Evolutionary conservation across 2,888 invertebrate species (phyloP).

Genomic region (Dasypolia templi): DNA sequence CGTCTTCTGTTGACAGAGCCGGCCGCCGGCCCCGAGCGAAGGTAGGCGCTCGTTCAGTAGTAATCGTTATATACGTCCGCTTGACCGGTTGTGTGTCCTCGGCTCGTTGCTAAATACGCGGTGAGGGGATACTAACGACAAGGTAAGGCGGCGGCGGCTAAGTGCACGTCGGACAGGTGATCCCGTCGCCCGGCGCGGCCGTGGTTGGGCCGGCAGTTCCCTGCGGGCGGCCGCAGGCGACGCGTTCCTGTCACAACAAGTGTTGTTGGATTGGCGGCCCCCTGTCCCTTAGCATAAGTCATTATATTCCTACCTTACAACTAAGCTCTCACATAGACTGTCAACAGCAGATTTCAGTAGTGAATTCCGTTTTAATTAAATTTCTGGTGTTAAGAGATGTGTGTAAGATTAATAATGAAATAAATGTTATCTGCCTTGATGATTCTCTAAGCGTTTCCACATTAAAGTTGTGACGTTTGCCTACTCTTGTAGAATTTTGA

Average conservation of each 20-base stretch:
- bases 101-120: slow-evolving; percentile 74
- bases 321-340: slow-evolving; percentile 73
- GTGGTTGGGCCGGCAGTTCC: slow-evolving; percentile 91
- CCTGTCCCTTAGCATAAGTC: slow-evolving; percentile 81
- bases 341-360: slow-evolving; percentile 73
- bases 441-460: slow-evolving; percentile 87
- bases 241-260: slow-evolving; percentile 85
- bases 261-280: slow-evolving; percentile 91
- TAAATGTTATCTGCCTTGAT: slow-evolving; percentile 87
- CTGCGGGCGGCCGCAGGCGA: slow-evolving; percentile 87
- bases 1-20: slow-evolving; percentile 82
- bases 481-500: slow-evolving; percentile 90
- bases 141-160: slow-evolving; percentile 70
- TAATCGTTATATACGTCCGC: slow-evolving; percentile 71
- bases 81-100: slow-evolving; percentile 76
- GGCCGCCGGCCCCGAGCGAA: slow-evolving; percentile 68
- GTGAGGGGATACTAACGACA: slow-evolving; percentile 75
- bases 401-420: slow-evolving; percentile 81
- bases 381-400: slow-evolving; percentile 81
- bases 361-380: slow-evolving; percentile 70
- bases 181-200: slow-evolving; percentile 71
- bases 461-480: slow-evolving; percentile 89
- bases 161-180: slow-evolving; percentile 72
- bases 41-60: slow-evolving; percentile 76
- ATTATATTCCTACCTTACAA: slow-evolving; percentile 66